phyloP scores from a whole-genome alignment of 2,113 vertebrate species.

The Brienomyrus brachyistius region DNA sequence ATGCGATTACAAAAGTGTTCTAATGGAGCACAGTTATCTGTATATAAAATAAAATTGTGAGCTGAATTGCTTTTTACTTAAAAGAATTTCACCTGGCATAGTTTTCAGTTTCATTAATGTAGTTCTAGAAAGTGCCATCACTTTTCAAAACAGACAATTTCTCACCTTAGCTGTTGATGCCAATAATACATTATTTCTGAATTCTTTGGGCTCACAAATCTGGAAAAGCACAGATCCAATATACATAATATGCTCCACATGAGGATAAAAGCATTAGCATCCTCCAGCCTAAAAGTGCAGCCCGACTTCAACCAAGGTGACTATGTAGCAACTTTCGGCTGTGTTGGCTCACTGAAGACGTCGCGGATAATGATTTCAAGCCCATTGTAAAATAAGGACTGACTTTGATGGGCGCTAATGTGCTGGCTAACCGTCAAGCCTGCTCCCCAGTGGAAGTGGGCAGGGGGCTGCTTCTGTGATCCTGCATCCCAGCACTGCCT shows the following conservation, averaged over 20 bases:
- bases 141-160: not conserved
- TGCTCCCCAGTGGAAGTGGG: conserved; percentile 17
- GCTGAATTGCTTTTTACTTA: not conserved
- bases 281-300: not conserved
- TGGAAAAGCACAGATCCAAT: not conserved
- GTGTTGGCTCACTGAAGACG: not conserved
- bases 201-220: not conserved
- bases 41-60: not conserved
- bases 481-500: conserved; percentile 30
- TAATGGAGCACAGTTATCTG: not conserved
- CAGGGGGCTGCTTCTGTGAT: conserved; percentile 12
- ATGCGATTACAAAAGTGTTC: not conserved
- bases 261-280: not conserved
- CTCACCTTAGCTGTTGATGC: not conserved
- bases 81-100: not conserved
- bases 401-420: conserved; percentile 26
- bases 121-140: not conserved
- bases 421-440: conserved; percentile 30
- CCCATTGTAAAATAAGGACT: not conserved
- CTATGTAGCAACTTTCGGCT: not conserved
- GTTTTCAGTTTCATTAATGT: not conserved
- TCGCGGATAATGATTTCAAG: not conserved
- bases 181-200: not conserved
- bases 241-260: not conserved
- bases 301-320: conserved; percentile 1